A percentile compares a stretch with the other conserved stretches of the same genome.
Evolutionary conservation across 2,113 vertebrate genomes (phyloP).

Genomic region (Athene cunicularia): DNA sequence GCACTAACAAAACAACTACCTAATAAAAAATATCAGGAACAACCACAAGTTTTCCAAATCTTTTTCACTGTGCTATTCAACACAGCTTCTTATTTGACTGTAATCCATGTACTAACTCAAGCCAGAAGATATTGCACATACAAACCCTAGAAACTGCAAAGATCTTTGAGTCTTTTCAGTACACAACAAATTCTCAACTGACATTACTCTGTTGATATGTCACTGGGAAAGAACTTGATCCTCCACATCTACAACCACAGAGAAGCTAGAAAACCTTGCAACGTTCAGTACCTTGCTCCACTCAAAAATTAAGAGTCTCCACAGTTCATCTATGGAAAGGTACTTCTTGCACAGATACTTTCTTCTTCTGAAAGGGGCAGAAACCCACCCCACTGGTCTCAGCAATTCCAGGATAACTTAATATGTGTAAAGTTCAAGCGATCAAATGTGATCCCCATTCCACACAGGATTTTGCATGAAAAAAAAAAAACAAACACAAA

Average conservation of each 20-base stretch:
- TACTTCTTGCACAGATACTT: not conserved
- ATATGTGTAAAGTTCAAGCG: not conserved
- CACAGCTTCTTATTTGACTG: not conserved
- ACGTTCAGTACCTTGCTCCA: not conserved
- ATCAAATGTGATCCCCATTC: not conserved
- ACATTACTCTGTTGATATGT: not conserved
- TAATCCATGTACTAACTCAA: not conserved
- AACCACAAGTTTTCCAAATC: not conserved
- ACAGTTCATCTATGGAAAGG: not conserved
- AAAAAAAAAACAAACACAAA: not conserved
- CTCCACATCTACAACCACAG: not conserved
- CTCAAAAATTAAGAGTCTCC: not conserved
- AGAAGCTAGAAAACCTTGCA: not conserved
- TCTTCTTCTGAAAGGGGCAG: not conserved
- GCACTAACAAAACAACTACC: not conserved
- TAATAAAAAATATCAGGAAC: not conserved
- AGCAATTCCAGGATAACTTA: not conserved
- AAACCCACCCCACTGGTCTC: not conserved
- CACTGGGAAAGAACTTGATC: not conserved
- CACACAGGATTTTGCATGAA: not conserved
- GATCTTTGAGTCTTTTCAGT: not conserved
- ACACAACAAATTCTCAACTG: not conserved
- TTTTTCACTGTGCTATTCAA: not conserved
- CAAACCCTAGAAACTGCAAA: not conserved
- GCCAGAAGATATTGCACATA: not conserved